Conservation (phyloP, 2,797 vertebrate genomes). For the Enteromius unitaeniatus region DNA sequence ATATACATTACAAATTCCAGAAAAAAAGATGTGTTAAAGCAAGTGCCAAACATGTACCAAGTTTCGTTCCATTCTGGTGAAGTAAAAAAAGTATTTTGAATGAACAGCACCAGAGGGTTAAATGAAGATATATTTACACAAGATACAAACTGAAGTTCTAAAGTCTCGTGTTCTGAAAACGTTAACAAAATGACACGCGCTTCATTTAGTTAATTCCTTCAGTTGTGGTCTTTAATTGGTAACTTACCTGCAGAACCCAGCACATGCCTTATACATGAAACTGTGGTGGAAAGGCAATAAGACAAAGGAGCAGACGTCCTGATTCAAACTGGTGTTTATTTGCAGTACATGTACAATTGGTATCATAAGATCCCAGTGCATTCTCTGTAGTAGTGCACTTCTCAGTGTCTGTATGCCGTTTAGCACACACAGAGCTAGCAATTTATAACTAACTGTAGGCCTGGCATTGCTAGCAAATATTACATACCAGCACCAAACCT, state of each 20-base stretch:
- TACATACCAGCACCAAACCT: slow-evolving; percentile 81
- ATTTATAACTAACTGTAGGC: slow-evolving; percentile 77
- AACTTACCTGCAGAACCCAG: neutral
- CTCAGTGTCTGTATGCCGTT: slow-evolving; percentile 68
- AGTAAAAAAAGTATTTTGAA: too few species aligned
- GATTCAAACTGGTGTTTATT: slow-evolving; percentile 80
- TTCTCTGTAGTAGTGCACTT: slow-evolving; percentile 88
- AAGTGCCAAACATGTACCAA: neutral
- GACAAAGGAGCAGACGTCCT: neutral
- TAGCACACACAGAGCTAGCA: slow-evolving; percentile 72
- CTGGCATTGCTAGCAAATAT: slow-evolving; percentile 81
- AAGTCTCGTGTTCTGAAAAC: too few species aligned
- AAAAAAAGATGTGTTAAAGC: neutral
- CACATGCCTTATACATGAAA: neutral
- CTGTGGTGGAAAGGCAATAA: neutral
- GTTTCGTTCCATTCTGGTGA: neutral
- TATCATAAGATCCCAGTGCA: slow-evolving; percentile 86
- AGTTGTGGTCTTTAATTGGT: neutral
- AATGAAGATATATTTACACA: too few species aligned
- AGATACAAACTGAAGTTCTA: too few species aligned
- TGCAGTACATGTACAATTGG: slow-evolving; percentile 79
- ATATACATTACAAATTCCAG: too few species aligned
- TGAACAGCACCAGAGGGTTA: too few species aligned
- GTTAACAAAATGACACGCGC: too few species aligned
- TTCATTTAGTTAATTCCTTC: neutral